Base-by-base conservation (phyloP, 2,797 vertebrate species). In the Pseudomugil tenellus region DNA sequence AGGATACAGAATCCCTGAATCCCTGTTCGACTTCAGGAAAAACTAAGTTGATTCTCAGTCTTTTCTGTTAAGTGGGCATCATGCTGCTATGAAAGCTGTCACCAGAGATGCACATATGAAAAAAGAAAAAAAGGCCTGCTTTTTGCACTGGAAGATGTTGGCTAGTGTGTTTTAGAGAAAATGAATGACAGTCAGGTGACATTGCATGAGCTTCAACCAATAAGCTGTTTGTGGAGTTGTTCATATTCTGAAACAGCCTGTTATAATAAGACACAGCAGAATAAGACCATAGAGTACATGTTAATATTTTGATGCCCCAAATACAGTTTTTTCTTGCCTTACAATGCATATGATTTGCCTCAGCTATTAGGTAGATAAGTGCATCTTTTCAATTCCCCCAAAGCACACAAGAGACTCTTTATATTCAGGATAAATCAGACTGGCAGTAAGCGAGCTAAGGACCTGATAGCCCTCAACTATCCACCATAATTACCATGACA, bases 401-500 rank as follows among this genome's bases (percentile, higher is more conserved):
- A 46, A 74, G 76, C 84, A 86, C 91, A 90, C 85, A 64, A 80
- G 89, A 91, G 89, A 88, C 82, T 90, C 84, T 91, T 90, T 89
- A 88, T 74, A 79, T 73, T 72, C 70, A 26, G 81, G 75, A 75
- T 85, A 68, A 81, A 90, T 91, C 84, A 85, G 86, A 84, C 81
- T 56, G 74, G 72, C 81, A 74, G 77, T 68, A 72, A 82, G 73
- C 59, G 49, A 77, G 87, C 80, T 63, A 72, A 88, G 74, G 87
- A 90, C 81, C 86, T 85, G 81, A 87, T 88, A 87, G 89, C 87
- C 83, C 81, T 89, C 89, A 89, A 84, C 89, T 81, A 82, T 85
- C 81, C 78, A 53, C 86, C 81, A 81, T 93, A 91, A 92, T 92
- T 91, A 87, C 85, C 86, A 78, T 89, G 91, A 93, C 90, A 90